A percentile compares a stretch with the other conserved stretches of the same genome.
Conservation (phyloP, 2,797 vertebrate species). For the Characodon lateralis region DNA sequence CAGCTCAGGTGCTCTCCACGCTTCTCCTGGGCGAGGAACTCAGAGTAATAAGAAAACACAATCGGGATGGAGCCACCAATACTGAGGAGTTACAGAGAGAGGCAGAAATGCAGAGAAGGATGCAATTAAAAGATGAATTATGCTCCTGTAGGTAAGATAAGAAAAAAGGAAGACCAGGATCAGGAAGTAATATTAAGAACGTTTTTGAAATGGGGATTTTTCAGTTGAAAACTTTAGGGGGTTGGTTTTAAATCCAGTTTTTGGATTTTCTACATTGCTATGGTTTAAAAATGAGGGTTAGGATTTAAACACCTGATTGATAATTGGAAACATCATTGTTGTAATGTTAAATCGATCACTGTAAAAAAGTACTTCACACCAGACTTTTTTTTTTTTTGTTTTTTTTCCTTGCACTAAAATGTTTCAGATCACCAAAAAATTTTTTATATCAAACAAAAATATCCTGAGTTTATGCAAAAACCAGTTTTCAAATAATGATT, state of each 20-base stretch:
- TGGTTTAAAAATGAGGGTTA: background rate
- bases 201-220: background rate
- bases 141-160: background rate
- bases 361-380: too few relatives aligned
- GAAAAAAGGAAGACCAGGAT: background rate
- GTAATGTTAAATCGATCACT: too few relatives aligned
- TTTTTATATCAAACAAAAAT: too few relatives aligned
- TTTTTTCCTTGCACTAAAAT: too few relatives aligned
- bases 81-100: constrained; percentile 65
- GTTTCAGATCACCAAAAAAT: too few relatives aligned
- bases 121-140: background rate
- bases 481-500: too few relatives aligned
- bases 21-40: constrained; percentile 98
- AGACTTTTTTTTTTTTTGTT: too few relatives aligned
- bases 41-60: constrained; percentile 96
- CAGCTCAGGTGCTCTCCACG: constrained; percentile 98
- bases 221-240: background rate
- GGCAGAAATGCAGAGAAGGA: background rate
- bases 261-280: background rate
- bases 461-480: too few relatives aligned
- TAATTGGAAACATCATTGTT: too few relatives aligned
- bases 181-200: background rate
- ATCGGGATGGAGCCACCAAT: constrained; percentile 97
- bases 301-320: too few relatives aligned
- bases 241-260: background rate